phyloP scores from a whole-genome alignment of 2,888 invertebrate species.

The Thera obeliscata region DNA sequence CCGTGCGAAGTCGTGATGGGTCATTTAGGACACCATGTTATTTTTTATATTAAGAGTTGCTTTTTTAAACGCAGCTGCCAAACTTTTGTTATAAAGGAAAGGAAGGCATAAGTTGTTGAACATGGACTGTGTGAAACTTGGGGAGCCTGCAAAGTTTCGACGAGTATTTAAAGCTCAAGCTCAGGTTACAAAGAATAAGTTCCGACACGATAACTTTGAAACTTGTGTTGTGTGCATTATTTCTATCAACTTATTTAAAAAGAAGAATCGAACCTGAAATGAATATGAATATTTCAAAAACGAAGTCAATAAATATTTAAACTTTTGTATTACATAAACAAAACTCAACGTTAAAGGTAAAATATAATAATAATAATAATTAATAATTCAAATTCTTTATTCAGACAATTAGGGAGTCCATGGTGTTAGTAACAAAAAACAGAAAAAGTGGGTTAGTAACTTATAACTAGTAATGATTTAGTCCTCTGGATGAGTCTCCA shows the following conservation, averaged over 20 bases:
- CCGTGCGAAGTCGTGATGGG: neutral
- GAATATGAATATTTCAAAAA: no score
- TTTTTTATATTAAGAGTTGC: neutral
- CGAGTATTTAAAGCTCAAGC: slow-evolving; percentile 4
- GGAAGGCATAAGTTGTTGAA: neutral
- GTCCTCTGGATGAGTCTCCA: no score
- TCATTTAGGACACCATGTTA: neutral
- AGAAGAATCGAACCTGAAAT: neutral
- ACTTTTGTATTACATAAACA: no score
- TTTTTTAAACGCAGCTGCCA: neutral
- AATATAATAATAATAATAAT: no score
- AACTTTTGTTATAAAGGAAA: neutral
- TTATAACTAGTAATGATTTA: no score
- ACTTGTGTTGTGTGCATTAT: neutral
- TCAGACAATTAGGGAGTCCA: no score
- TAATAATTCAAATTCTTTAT: no score
- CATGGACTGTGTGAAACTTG: neutral
- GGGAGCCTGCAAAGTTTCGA: slow-evolving; percentile 5
- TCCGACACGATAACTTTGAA: slow-evolving; percentile 13
- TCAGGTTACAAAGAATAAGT: slow-evolving; percentile 9
- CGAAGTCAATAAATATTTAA: no score
- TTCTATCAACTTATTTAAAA: neutral
- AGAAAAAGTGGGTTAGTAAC: no score
- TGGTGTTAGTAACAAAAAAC: no score
- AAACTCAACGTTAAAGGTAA: no score